A percentile compares a stretch with the other conserved stretches of the same genome.
phyloP scores from a whole-genome alignment of 2,888 invertebrate genomes.

The Habrosyne pyritoides region DNA sequence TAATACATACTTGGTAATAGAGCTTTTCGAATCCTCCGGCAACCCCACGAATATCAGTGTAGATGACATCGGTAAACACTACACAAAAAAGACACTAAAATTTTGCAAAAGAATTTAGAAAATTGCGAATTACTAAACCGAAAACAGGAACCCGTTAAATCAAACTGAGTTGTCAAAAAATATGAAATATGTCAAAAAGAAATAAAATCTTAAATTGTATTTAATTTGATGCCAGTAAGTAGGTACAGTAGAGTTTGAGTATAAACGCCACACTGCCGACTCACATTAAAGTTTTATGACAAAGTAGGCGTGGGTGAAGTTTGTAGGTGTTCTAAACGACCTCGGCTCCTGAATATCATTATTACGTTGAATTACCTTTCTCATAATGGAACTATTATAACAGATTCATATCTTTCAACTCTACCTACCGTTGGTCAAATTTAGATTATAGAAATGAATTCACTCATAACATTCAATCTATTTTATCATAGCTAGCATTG shows the following conservation, averaged over 20 bases:
- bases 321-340: constrained; percentile 62
- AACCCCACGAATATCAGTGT: constrained; percentile 84
- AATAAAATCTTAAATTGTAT: constrained; percentile 22
- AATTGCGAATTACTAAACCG: constrained; percentile 24
- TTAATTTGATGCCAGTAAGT: constrained; percentile 53
- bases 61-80: constrained; percentile 82
- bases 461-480: too few relatives aligned
- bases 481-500: too few relatives aligned
- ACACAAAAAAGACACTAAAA: constrained; percentile 41
- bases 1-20: constrained; percentile 82
- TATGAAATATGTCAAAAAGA: constrained; percentile 18
- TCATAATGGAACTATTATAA: constrained; percentile 37
- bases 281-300: constrained; percentile 57
- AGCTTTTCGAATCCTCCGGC: constrained; percentile 83
- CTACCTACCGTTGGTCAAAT: too few relatives aligned
- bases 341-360: constrained; percentile 44
- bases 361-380: constrained; percentile 53
- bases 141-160: constrained; percentile 19
- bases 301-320: constrained; percentile 61
- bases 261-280: constrained; percentile 58
- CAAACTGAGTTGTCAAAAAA: constrained; percentile 15
- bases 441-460: too few relatives aligned
- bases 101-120: constrained; percentile 45
- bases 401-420: constrained; percentile 20
- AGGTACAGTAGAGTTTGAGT: constrained; percentile 54